phyloP scores from a whole-genome alignment of 2,113 vertebrate genomes.

The Strix aluco region DNA sequence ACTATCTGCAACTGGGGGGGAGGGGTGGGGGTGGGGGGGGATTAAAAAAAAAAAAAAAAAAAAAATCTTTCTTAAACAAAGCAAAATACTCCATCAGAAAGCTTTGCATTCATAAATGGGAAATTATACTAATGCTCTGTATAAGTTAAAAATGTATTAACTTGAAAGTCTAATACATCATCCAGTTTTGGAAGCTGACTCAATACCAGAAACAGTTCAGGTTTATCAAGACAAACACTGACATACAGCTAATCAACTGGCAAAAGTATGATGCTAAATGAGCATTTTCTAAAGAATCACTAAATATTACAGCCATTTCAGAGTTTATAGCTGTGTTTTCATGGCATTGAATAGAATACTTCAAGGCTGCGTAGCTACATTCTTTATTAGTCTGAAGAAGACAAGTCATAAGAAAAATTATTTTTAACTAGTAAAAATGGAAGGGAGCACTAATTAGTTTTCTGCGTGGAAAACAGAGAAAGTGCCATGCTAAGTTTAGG shows the following conservation, averaged over 20 bases:
- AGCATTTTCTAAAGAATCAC: neutral
- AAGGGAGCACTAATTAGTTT: neutral
- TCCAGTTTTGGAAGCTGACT: neutral
- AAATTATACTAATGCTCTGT: neutral
- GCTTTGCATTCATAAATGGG: neutral
- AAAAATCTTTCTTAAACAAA: neutral
- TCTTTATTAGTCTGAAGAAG: neutral
- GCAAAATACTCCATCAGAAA: neutral
- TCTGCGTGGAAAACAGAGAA: neutral
- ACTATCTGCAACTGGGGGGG: neutral
- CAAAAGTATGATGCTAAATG: neutral
- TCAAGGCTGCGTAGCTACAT: neutral
- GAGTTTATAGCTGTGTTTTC: neutral
- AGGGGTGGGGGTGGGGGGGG: too few species aligned
- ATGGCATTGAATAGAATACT: neutral
- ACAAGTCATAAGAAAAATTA: neutral
- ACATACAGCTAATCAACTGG: neutral
- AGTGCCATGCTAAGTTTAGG: neutral
- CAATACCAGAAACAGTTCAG: neutral
- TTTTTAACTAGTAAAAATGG: neutral
- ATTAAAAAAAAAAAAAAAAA: neutral
- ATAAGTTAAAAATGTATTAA: neutral
- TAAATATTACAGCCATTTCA: neutral
- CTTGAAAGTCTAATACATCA: neutral
- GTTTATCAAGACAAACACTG: neutral